phyloP scores from a whole-genome alignment of 2,888 invertebrate genomes.

The Tipula vernalis region DNA sequence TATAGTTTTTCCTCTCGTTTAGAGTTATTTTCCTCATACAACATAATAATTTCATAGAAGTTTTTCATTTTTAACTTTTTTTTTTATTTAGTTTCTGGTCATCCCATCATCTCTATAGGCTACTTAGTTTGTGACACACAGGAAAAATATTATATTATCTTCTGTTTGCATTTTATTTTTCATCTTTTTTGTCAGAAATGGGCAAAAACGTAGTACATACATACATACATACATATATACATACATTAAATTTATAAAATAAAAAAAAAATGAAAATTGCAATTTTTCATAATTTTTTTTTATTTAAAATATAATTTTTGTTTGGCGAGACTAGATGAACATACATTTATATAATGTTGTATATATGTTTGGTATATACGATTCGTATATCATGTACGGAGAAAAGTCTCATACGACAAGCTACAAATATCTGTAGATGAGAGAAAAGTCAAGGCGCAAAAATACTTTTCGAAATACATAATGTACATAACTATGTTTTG shows the following conservation, averaged over 20 bases:
- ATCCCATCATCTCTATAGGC: conserved; percentile 10
- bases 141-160: conserved; percentile 10
- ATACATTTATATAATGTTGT: not conserved
- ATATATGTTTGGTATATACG: not conserved
- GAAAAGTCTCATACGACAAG: not conserved
- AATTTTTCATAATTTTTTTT: not conserved
- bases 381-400: not conserved
- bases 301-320: not conserved
- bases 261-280: not conserved
- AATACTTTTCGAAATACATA: not conserved
- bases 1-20: not conserved
- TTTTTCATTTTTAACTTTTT: not conserved
- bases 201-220: not conserved
- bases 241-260: not conserved
- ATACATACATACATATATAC: not conserved
- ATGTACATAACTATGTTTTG: not conserved
- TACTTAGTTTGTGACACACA: conserved; percentile 9
- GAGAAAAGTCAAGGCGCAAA: not conserved
- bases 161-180: conserved; percentile 8
- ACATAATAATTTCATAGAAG: not conserved
- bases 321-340: not conserved
- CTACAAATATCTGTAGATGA: not conserved
- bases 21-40: not conserved
- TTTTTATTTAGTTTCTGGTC: not conserved
- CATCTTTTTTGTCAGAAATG: conserved; percentile 4